phyloP scores from a whole-genome alignment of 2,797 vertebrate species.

The Telmatherina bonti region DNA sequence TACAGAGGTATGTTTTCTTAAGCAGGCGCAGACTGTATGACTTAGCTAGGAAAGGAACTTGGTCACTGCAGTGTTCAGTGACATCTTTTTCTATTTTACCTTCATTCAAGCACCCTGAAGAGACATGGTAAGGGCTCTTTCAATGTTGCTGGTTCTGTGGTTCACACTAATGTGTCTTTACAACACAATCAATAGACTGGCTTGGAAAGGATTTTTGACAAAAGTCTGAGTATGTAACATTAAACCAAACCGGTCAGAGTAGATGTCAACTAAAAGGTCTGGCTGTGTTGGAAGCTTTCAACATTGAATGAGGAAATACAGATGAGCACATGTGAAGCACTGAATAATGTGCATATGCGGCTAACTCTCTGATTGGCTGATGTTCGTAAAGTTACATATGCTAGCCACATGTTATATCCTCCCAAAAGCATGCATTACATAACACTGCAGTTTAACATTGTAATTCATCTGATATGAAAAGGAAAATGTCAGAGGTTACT shows the following conservation, averaged over 20 bases:
- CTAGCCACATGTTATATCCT: neutral
- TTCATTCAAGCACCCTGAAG: neutral
- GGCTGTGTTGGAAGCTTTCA: constrained; percentile 8
- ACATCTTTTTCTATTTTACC: neutral
- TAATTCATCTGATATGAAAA: neutral
- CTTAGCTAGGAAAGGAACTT: neutral
- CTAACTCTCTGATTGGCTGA: neutral
- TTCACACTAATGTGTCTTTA: constrained; percentile 43
- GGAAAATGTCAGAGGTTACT: neutral
- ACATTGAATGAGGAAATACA: constrained; percentile 7
- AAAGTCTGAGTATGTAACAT: constrained; percentile 43
- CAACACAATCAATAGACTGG: constrained; percentile 49
- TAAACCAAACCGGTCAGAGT: constrained; percentile 28
- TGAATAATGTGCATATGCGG: neutral
- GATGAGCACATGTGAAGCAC: neutral
- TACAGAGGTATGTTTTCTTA: neutral
- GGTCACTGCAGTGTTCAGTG: neutral
- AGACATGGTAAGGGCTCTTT: neutral
- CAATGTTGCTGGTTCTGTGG: neutral
- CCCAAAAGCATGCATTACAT: neutral
- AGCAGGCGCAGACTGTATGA: neutral
- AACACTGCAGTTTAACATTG: constrained; percentile 3
- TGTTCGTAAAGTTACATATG: neutral
- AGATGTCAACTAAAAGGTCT: constrained; percentile 26
- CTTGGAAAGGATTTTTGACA: constrained; percentile 46